Evolutionary conservation across 2,113 vertebrate species (phyloP).

Genomic region (Vanacampus margaritifer): DNA sequence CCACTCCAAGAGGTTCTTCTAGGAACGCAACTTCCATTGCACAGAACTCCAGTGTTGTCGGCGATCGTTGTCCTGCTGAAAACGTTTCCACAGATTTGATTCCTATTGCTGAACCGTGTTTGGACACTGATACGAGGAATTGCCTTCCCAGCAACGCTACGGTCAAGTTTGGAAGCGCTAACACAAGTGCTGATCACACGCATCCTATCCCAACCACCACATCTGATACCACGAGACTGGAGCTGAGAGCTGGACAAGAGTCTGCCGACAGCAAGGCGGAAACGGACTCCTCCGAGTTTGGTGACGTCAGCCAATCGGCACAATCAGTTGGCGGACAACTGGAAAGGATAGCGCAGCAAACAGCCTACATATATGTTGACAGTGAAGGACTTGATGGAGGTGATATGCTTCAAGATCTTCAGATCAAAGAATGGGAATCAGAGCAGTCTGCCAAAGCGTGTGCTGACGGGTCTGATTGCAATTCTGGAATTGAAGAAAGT

Average conservation of each 20-base stretch:
- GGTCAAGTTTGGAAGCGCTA: neutral
- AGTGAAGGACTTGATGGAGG: slow-evolving; percentile 1
- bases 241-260: neutral
- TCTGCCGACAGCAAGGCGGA: neutral
- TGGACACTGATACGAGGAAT: neutral
- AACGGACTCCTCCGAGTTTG: neutral
- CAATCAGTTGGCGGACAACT: neutral
- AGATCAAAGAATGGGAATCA: slow-evolving; percentile 13
- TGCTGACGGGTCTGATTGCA: neutral
- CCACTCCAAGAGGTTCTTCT: neutral
- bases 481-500: slow-evolving; percentile 6
- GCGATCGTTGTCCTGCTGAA: neutral
- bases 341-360: neutral
- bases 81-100: slow-evolving; percentile 1
- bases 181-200: neutral
- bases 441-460: neutral
- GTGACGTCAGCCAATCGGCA: neutral
- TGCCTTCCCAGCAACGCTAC: neutral
- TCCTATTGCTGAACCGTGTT: neutral
- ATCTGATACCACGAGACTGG: neutral
- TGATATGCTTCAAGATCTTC: slow-evolving; percentile 2
- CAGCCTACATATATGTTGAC: neutral
- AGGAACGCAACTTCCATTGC: too few species aligned
- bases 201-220: neutral
- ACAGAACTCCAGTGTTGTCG: neutral